These are phyloP conservation scores for Nasonia oneida DNA, from an alignment of 2,888 invertebrate genomes.

Conservation along the genomic window DNA sequence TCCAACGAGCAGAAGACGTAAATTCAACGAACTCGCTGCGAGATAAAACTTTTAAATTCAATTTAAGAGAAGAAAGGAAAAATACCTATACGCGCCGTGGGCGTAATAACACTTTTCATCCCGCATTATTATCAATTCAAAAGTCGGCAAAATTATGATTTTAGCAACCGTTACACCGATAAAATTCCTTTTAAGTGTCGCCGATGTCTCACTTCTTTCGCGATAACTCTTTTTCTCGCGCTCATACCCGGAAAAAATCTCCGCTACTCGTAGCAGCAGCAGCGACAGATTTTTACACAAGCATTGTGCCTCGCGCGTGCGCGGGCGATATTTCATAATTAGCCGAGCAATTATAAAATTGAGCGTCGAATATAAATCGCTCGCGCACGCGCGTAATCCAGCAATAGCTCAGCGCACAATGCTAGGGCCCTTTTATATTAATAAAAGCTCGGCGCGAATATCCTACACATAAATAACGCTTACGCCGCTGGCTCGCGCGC, in stretches of 20 bases:
- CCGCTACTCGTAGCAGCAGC: background rate
- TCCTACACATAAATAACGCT: slow-evolving; percentile 61
- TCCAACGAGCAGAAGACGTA: background rate
- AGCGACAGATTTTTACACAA: slow-evolving; percentile 18
- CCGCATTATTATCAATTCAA: background rate
- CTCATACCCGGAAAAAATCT: background rate
- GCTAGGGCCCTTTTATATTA: slow-evolving; percentile 14
- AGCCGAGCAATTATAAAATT: slow-evolving; percentile 59
- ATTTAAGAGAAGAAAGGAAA: background rate
- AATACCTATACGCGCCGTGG: background rate
- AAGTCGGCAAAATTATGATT: slow-evolving; percentile 3
- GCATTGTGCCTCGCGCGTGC: slow-evolving; percentile 42
- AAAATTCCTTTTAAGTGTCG: background rate
- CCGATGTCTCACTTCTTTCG: slow-evolving; percentile 26
- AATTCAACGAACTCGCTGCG: background rate
- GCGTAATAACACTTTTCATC: background rate
- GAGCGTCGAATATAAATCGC: slow-evolving; percentile 42
- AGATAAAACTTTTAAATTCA: background rate
- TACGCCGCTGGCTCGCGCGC: slow-evolving; percentile 53
- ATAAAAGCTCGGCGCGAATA: slow-evolving; percentile 22
- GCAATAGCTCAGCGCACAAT: slow-evolving; percentile 48
- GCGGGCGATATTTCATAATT: slow-evolving; percentile 59
- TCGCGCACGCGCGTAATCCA: slow-evolving; percentile 49
- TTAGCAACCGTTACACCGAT: background rate
- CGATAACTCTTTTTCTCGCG: background rate